These are phyloP conservation scores for Catharus ustulatus DNA, from an alignment of 2,797 vertebrate species.

Conservation along the genomic window DNA sequence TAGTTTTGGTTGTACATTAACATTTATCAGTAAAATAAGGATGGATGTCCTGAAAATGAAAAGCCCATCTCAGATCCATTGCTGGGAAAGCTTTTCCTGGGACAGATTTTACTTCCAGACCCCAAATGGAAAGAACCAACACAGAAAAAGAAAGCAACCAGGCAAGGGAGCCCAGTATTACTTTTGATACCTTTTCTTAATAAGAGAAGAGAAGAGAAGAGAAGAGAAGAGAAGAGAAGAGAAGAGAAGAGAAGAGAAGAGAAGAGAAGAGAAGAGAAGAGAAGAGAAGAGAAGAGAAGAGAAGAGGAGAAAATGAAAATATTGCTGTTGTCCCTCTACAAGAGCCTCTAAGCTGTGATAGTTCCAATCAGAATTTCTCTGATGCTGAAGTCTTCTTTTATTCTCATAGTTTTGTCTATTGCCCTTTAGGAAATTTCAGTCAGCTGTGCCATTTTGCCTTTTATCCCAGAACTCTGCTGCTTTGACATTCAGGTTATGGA, in stretches of 20 bases:
- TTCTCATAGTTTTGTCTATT: not conserved
- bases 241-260: no score
- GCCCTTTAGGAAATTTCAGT: constrained; percentile 43
- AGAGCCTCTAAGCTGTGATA: not conserved
- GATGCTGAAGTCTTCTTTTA: not conserved
- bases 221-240: no score
- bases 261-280: not conserved
- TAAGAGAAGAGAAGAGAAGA: not conserved
- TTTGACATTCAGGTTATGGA: constrained; percentile 59
- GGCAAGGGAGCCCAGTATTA: not conserved
- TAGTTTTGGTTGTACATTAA: not conserved
- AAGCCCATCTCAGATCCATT: not conserved
- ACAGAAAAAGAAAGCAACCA: not conserved
- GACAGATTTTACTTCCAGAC: not conserved
- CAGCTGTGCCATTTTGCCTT: constrained; percentile 34
- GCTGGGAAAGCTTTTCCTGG: not conserved
- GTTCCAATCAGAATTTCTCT: not conserved
- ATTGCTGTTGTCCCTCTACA: not conserved
- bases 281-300: no score
- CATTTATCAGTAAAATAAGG: not conserved
- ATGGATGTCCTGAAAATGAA: not conserved
- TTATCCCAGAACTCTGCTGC: constrained; percentile 8
- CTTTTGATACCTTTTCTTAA: not conserved
- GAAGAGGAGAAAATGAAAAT: no score
- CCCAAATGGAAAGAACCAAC: not conserved